These are phyloP conservation scores for Gila robusta DNA, from an alignment of 2,797 vertebrate species.

Conservation along the genomic window DNA sequence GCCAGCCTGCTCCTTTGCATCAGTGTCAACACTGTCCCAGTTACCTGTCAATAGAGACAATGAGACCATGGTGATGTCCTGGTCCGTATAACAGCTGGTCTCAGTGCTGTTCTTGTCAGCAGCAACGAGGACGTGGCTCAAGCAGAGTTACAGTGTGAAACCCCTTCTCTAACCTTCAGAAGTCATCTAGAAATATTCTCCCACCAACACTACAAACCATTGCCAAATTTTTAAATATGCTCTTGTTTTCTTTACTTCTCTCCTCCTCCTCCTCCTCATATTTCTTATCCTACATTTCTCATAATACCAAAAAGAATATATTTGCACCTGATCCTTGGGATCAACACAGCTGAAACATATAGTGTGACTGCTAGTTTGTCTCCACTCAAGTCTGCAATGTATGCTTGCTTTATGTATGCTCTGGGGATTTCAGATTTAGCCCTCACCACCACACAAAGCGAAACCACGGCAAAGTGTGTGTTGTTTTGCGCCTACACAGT, in stretches of 20 bases:
- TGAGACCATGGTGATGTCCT: slow-evolving; percentile 13
- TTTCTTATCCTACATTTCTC: slow-evolving; percentile 15
- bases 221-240: slow-evolving; percentile 25
- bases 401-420: background rate
- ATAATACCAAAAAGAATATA: background rate
- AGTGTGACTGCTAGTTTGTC: background rate
- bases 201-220: slow-evolving; percentile 5
- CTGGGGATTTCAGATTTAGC: slow-evolving; percentile 35
- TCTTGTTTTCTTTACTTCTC: slow-evolving; percentile 26
- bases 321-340: background rate
- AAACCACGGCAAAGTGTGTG: slow-evolving; percentile 18
- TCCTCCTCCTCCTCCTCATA: slow-evolving; percentile 21
- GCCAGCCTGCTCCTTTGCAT: slow-evolving; percentile 7
- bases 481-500: slow-evolving; percentile 33
- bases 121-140: background rate
- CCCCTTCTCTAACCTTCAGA: background rate
- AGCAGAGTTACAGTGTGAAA: background rate
- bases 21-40: slow-evolving; percentile 29
- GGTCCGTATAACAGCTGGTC: slow-evolving; percentile 12
- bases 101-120: slow-evolving; percentile 9
- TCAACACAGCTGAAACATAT: slow-evolving; percentile 7
- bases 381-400: background rate
- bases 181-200: background rate
- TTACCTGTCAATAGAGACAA: slow-evolving; percentile 33
- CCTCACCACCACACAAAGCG: background rate